A percentile compares a stretch with the other conserved stretches of the same genome.
phyloP scores from a whole-genome alignment of 30 jellyfish, hydroid and myxozoan species.

The Chrysaora quinquecirrha region DNA sequence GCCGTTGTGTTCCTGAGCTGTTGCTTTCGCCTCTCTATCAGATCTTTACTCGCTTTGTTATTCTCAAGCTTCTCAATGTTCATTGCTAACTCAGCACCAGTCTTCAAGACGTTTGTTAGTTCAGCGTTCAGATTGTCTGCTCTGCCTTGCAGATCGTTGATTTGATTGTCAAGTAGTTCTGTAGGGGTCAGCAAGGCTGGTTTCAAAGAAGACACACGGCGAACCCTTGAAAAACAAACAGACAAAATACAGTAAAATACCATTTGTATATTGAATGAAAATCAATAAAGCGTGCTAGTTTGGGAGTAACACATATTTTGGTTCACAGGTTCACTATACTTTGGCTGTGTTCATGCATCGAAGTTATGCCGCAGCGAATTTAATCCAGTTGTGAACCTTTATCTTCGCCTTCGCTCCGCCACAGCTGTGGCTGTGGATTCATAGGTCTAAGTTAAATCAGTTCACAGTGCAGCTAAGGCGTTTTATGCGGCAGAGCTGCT shows the following conservation, averaged over 20 bases:
- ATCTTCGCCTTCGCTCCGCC: too few relatives aligned
- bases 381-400: too few relatives aligned
- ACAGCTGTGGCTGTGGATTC: too few relatives aligned
- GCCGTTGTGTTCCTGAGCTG: constrained; percentile 65
- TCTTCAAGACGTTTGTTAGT: constrained; percentile 65
- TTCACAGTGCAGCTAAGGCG: too few relatives aligned
- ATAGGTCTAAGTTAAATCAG: too few relatives aligned
- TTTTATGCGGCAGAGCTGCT: too few relatives aligned
- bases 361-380: too few relatives aligned
- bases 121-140: constrained; percentile 84
- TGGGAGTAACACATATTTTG: too few relatives aligned
- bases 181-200: constrained; percentile 78
- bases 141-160: constrained; percentile 75
- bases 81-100: constrained; percentile 74
- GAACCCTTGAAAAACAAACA: constrained; percentile 43
- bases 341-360: too few relatives aligned
- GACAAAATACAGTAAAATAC: not conserved
- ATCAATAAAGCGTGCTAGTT: too few relatives aligned
- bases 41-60: constrained; percentile 62
- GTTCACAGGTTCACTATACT: too few relatives aligned
- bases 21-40: constrained; percentile 64
- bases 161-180: constrained; percentile 78
- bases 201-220: constrained; percentile 65
- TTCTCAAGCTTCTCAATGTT: constrained; percentile 76
- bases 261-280: too few relatives aligned